Percentiles rank a stretch among this genome's conserved stretches.
These are phyloP conservation scores for Halcyon badia DNA, from an alignment of 2,797 vertebrate species.

Conservation along the genomic window DNA sequence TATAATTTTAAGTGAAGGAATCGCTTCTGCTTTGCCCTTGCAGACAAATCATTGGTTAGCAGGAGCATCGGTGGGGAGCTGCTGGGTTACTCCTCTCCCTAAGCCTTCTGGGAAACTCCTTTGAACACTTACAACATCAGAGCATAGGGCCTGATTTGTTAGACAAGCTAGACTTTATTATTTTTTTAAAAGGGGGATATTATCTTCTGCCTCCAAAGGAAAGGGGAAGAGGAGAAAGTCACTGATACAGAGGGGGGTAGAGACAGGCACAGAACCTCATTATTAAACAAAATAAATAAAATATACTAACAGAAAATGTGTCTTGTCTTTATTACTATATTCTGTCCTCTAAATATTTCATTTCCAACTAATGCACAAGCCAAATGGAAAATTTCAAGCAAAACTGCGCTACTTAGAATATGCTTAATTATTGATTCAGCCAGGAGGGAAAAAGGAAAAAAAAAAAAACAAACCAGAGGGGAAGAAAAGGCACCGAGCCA, in stretches of 20 bases:
- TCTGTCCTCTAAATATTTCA: constrained; percentile 87
- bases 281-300: constrained; percentile 85
- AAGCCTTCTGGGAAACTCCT: constrained; percentile 59
- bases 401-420: constrained; percentile 83
- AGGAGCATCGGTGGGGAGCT: neutral
- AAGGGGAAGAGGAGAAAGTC: constrained; percentile 63
- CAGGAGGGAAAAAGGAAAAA: constrained; percentile 21
- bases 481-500: neutral
- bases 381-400: constrained; percentile 83
- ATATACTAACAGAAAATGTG: constrained; percentile 78
- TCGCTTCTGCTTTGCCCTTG: neutral
- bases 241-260: constrained; percentile 20
- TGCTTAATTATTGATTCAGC: constrained; percentile 84
- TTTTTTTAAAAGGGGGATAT: constrained; percentile 75
- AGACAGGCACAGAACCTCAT: constrained; percentile 78
- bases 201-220: constrained; percentile 61
- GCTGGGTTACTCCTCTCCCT: constrained; percentile 5
- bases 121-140: constrained; percentile 63
- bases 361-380: constrained; percentile 81
- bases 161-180: constrained; percentile 69
- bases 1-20: neutral
- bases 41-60: neutral
- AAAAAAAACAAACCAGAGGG: neutral
- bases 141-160: constrained; percentile 65
- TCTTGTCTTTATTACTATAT: constrained; percentile 82